Base-by-base conservation (phyloP, 2,113 vertebrate species). In the Perccottus glenii region DNA sequence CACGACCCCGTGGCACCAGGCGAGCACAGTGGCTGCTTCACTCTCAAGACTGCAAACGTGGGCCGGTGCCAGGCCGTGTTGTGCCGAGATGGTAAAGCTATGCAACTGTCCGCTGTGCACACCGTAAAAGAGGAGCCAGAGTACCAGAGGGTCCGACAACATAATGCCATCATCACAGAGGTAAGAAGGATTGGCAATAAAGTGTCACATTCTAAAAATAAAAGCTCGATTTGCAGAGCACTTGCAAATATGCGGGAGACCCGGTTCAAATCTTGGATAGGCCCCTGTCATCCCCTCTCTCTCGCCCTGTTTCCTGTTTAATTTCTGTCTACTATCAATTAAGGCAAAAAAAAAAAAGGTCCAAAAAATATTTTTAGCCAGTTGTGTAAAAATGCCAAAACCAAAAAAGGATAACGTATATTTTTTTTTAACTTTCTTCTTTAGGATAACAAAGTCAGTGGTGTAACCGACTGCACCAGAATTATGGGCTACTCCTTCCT, bases 361-460 rank as follows among this genome's bases (percentile, higher is more conserved):
- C 19, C 19, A 27, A 27, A 27, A 27, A 27, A 27, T 27, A 27
- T 27, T 3, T 27, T 27, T 3, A 27, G 19, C 19, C 19, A 27
- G 19, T 27, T 27, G 19, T 27, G 19, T 2, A 27, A 27, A 27
- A 27, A 27, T 27, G 19, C 19, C 19, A 27, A 27, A 27, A 1
- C 19, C 19, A 27, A 27, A 27, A 3, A 42, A 45, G n/a, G 3
- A 8, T 32, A 5, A 45, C 10, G n/a, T n/a, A n/a, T n/a, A 2
- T 14, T 32, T 45, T 50, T 68, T 33, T 60, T 40, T 36, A 35
- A 0, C n/a, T 8, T 11, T 35, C 45, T 52, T 36, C 50, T 86
- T 2, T 89, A 99, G 98, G 98, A 99, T n/a, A 96, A 96, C 86
- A 99, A 99, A 91, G 96, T 99, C 68, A 96, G 96, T 0, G 98